Conservation (phyloP, 2,888 invertebrate genomes). For the Microplitis manilae region DNA sequence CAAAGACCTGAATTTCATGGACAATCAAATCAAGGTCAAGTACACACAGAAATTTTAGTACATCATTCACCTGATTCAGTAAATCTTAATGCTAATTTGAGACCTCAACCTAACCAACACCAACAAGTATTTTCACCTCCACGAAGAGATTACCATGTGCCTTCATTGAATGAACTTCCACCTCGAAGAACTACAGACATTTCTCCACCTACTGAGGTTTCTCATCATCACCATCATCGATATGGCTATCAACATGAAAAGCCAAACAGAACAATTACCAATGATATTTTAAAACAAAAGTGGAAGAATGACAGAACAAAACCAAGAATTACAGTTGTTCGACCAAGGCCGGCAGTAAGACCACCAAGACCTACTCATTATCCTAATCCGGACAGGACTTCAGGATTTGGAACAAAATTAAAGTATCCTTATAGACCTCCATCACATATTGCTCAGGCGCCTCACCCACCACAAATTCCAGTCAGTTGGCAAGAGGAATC, state of each 20-base stretch:
- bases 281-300: constrained; percentile 57
- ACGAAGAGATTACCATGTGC: constrained; percentile 58
- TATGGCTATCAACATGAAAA: constrained; percentile 53
- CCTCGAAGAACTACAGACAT: constrained; percentile 64
- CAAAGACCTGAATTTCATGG: constrained; percentile 59
- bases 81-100: constrained; percentile 51
- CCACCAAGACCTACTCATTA: constrained; percentile 58
- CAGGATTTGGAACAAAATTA: constrained; percentile 42
- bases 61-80: constrained; percentile 63
- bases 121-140: constrained; percentile 55
- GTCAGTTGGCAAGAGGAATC: constrained; percentile 27
- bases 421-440: constrained; percentile 46
- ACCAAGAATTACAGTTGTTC: constrained; percentile 54
- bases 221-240: constrained; percentile 51
- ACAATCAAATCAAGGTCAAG: constrained; percentile 61
- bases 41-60: constrained; percentile 66
- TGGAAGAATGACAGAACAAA: constrained; percentile 66
- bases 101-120: constrained; percentile 54
- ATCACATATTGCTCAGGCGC: constrained; percentile 46
- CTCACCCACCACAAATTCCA: constrained; percentile 50
- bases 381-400: constrained; percentile 61
- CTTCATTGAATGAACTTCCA: constrained; percentile 59
- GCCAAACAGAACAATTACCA: constrained; percentile 44
- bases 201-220: constrained; percentile 54
- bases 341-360: constrained; percentile 59